Conservation (phyloP, 1,140 invertebrate species). For the Drosophila albomicans region DNA sequence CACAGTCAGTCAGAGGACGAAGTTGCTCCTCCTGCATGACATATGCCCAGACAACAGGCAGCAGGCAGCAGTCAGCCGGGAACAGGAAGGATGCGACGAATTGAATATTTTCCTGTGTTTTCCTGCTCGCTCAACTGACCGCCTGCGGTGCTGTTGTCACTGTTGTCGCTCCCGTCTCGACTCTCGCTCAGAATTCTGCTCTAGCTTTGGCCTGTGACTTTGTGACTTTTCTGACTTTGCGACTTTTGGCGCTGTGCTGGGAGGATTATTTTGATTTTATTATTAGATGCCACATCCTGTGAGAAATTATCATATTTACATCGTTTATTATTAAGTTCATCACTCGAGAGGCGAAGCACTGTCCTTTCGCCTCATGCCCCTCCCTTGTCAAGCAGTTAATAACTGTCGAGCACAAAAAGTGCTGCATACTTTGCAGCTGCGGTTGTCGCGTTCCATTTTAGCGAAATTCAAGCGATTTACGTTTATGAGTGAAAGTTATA, state of each 20-base stretch:
- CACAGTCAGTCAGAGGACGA: conserved; percentile 43
- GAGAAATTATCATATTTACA: conserved; percentile 85
- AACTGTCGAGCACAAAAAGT: conserved; percentile 60
- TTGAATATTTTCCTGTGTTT: conserved; percentile 80
- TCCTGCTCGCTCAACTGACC: conserved; percentile 41
- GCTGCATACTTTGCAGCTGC: conserved; percentile 71
- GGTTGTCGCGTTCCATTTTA: background rate
- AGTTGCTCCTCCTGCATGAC: conserved; percentile 35
- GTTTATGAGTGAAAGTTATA: conserved; percentile 60
- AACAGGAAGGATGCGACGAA: conserved; percentile 84
- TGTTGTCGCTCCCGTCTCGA: conserved; percentile 10
- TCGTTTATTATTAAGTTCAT: conserved; percentile 85
- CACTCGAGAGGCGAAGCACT: conserved; percentile 59
- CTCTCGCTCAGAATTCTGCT: background rate
- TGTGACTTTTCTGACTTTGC: conserved; percentile 35
- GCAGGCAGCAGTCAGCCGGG: conserved; percentile 2
- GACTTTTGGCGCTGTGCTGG: conserved; percentile 55
- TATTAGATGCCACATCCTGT: conserved; percentile 85
- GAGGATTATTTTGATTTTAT: conserved; percentile 85
- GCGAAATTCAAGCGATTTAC: conserved; percentile 62
- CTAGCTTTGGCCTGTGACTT: conserved; percentile 23
- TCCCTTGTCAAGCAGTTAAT: conserved; percentile 40
- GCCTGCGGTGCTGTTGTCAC: conserved; percentile 70
- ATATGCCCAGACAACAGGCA: conserved; percentile 21
- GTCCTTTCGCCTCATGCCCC: background rate